These are phyloP conservation scores for Drosophila longiperda DNA, from an alignment of 2,888 invertebrate species.

Conservation along the genomic window DNA sequence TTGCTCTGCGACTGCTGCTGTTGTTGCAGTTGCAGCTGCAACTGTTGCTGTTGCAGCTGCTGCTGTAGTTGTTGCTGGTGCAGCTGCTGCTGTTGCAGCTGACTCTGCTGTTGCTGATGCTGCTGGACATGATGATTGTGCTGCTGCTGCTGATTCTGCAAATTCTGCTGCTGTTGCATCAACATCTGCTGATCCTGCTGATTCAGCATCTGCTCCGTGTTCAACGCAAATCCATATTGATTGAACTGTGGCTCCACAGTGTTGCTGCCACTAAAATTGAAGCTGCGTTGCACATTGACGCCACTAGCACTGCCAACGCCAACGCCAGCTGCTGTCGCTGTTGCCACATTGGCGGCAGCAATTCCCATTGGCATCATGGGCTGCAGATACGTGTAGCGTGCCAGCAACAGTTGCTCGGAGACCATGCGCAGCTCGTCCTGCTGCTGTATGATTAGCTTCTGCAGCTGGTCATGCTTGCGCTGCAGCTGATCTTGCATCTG, in stretches of 20 bases:
- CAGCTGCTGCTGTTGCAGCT: conserved; percentile 53
- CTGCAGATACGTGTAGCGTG: conserved; percentile 90
- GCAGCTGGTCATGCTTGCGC: conserved; percentile 93
- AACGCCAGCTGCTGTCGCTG: conserved; percentile 31
- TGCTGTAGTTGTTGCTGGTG: conserved; percentile 52
- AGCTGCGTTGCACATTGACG: conserved; percentile 54
- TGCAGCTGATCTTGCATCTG: conserved; percentile 90
- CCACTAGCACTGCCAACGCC: conserved; percentile 51
- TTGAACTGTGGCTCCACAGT: conserved; percentile 80
- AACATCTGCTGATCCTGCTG: conserved; percentile 79
- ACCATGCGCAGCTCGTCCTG: conserved; percentile 94
- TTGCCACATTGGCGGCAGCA: conserved; percentile 52
- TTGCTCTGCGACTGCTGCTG: conserved; percentile 58
- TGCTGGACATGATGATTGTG: conserved; percentile 69
- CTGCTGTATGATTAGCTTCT: conserved; percentile 93
- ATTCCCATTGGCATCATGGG: conserved; percentile 80
- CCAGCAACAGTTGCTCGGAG: conserved; percentile 94
- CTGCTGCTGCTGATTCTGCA: conserved; percentile 75
- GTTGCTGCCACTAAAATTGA: conserved; percentile 65
- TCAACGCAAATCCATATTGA: conserved; percentile 82
- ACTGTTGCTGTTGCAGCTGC: conserved; percentile 67
- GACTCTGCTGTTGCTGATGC: conserved; percentile 32
- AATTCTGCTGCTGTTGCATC: conserved; percentile 75
- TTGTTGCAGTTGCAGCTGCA: conserved; percentile 50
- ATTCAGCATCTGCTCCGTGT: conserved; percentile 76